Percentiles rank a stretch among this genome's conserved stretches.
Evolutionary conservation across 2,888 invertebrate species (phyloP).

Genomic region (Xestia c-nigrum): DNA sequence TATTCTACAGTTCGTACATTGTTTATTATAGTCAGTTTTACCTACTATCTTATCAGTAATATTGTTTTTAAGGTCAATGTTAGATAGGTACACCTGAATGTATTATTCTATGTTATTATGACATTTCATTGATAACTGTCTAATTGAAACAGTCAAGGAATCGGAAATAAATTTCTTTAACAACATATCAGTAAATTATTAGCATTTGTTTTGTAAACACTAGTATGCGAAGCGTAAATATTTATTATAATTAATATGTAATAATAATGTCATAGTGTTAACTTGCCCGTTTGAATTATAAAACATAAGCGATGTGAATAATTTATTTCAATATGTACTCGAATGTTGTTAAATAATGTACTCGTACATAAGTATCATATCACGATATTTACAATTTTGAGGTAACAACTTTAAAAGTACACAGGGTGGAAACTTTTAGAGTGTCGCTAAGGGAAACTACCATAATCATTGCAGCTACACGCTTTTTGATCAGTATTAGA

Average conservation of each 20-base stretch:
- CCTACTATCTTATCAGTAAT: constrained; percentile 51
- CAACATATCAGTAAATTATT: constrained; percentile 77
- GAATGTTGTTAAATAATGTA: constrained; percentile 12
- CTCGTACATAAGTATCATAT: neutral
- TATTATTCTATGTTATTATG: constrained; percentile 59
- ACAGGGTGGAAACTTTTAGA: too few species aligned
- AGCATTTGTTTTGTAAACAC: constrained; percentile 86
- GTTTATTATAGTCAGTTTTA: constrained; percentile 40
- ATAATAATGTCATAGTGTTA: constrained; percentile 75
- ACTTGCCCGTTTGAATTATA: constrained; percentile 68
- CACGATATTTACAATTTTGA: neutral
- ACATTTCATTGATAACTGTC: constrained; percentile 59
- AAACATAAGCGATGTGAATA: constrained; percentile 44
- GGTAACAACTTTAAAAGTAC: neutral
- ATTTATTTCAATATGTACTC: constrained; percentile 22
- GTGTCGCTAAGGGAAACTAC: too few species aligned
- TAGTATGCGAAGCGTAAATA: constrained; percentile 81
- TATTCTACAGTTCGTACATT: constrained; percentile 29
- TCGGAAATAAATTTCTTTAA: constrained; percentile 75
- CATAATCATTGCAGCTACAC: too few species aligned
- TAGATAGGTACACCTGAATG: constrained; percentile 52
- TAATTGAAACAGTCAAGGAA: constrained; percentile 70
- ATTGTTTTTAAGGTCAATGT: constrained; percentile 63
- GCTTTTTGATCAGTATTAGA: too few species aligned
- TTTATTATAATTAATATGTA: constrained; percentile 81